Base-by-base conservation (phyloP, 1,140 invertebrate genomes). In the Psilanteris sp. region DNA sequence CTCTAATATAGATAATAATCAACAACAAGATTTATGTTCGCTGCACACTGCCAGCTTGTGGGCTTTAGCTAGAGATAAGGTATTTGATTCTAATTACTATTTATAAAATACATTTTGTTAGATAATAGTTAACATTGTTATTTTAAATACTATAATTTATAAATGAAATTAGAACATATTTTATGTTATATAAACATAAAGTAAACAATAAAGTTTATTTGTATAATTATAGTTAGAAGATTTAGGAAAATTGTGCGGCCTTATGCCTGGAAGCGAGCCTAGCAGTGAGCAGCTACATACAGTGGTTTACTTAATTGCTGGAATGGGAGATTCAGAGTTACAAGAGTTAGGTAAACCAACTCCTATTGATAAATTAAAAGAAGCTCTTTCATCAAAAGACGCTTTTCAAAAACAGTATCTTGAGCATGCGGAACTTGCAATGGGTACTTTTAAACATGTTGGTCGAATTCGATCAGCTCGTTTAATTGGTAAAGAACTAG, bases 391-490 rank as follows among this genome's bases (percentile, higher is more conserved):
- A 31, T 97, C 96, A 0, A 96, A 96, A 83, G 93, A 95, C 62
- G 92, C 93, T 11, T 99, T 98, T 84, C 93, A 94, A 76, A 95
- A 95, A 82, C 93, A 96, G 74, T 98, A 98, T 83, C 87, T 98
- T 55, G 97, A 98, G 85, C 88, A 98, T 31, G 95, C 96, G 4
- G 97, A 99, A 87, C 88, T 98, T 57, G 96, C 97, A 0, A 97
- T 98, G 92, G 96, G 97, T 31, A 98, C 97, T 0, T 98, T 96
- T 81, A 99, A 99, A 85, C 96, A 98, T 87, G 96, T 98, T 76
- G 93, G 96, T 4, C 91, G 96, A 36, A 90, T 95, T 50, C 89
- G 96, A 64, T 96, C 92, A 26, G 97, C 97, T 0, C 91, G 96
- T 39, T 90, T 95, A 9, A 94, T 98, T 57, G 97, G 97, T 0